These are phyloP conservation scores for Agrotis ipsilon DNA, from an alignment of 2,888 invertebrate species.

Conservation along the genomic window DNA sequence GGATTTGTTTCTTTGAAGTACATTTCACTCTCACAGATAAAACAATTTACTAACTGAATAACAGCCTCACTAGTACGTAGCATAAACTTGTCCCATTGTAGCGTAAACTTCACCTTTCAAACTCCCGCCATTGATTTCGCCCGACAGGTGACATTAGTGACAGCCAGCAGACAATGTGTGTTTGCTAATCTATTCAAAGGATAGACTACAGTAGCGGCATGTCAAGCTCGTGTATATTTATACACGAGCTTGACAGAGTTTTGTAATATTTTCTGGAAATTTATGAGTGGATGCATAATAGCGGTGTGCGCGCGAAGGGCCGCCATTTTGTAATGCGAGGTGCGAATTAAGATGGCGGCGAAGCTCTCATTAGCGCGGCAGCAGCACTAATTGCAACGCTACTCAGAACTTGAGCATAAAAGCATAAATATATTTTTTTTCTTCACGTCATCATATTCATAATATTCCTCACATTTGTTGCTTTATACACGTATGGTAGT, in stretches of 20 bases:
- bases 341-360: constrained; percentile 74
- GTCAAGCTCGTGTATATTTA: too few species aligned
- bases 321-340: constrained; percentile 74
- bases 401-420: constrained; percentile 60
- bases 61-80: not conserved
- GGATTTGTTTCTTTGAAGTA: too few species aligned
- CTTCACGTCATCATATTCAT: constrained; percentile 45
- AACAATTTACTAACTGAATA: not conserved
- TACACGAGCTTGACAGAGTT: constrained; percentile 58
- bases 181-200: too few species aligned
- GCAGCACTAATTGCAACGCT: constrained; percentile 76
- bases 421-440: constrained; percentile 53
- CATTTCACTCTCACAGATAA: not conserved
- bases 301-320: constrained; percentile 48
- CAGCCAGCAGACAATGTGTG: not conserved
- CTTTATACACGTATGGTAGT: constrained; percentile 4
- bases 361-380: constrained; percentile 74
- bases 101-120: not conserved
- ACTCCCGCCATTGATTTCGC: not conserved
- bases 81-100: not conserved
- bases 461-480: constrained; percentile 33
- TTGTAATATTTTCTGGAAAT: constrained; percentile 52
- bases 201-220: constrained; percentile 17
- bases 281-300: constrained; percentile 62
- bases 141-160: constrained; percentile 1